Conservation (phyloP, 2,113 vertebrate species). For the Oreotrochilus melanogaster region DNA sequence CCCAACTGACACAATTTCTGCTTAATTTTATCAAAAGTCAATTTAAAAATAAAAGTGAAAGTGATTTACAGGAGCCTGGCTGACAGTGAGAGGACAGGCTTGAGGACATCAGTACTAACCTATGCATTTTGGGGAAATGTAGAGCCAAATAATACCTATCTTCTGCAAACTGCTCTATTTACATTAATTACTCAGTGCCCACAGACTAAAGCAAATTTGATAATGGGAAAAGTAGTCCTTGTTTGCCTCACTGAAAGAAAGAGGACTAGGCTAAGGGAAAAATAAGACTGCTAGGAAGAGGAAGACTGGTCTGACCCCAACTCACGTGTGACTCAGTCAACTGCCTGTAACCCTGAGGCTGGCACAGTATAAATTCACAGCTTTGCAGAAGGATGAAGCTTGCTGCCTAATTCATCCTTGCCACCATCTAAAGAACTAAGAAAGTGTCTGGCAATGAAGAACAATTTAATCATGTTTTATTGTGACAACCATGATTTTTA, state of each 20-base stretch:
- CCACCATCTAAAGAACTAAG: slow-evolving; percentile 55
- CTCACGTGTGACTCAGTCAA: slow-evolving; percentile 4
- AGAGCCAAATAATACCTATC: not conserved
- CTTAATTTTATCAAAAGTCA: not conserved
- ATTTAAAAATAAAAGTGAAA: not conserved
- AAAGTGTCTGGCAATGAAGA: slow-evolving; percentile 58
- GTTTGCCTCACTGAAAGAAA: not conserved
- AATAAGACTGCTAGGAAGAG: slow-evolving; percentile 22
- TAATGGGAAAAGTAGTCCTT: not conserved
- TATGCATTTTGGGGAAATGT: not conserved
- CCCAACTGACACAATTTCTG: not conserved
- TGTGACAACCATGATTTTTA: slow-evolving; percentile 64
- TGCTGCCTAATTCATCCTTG: slow-evolving; percentile 55
- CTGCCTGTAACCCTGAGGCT: slow-evolving; percentile 17
- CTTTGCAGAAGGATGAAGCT: slow-evolving; percentile 28
- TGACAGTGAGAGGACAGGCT: not conserved
- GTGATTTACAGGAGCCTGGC: not conserved
- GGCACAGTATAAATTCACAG: slow-evolving; percentile 49
- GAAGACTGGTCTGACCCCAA: not conserved
- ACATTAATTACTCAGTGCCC: not conserved
- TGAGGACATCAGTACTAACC: not conserved
- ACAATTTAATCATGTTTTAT: slow-evolving; percentile 69
- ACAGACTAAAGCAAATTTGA: not conserved
- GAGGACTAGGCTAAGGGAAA: not conserved
- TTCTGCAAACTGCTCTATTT: not conserved